These are phyloP conservation scores for Scaptodrosophila lebanonensis DNA, from an alignment of 1,140 invertebrate species.

Conservation along the genomic window DNA sequence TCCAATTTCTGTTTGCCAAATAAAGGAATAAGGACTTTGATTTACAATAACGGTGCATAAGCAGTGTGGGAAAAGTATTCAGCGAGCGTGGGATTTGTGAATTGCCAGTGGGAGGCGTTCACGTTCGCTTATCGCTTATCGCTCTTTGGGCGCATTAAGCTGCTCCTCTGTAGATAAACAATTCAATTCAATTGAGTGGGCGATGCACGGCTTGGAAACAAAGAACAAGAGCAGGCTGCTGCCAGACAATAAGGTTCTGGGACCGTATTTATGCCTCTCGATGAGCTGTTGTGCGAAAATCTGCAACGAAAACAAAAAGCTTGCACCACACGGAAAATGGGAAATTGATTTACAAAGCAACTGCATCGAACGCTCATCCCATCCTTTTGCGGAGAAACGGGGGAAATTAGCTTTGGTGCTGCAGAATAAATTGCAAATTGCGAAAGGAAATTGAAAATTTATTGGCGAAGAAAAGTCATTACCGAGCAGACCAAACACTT, in stretches of 20 bases:
- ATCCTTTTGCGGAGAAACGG: too few relatives aligned
- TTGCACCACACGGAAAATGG: constrained; percentile 11
- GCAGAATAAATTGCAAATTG: constrained; percentile 56
- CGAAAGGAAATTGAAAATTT: constrained; percentile 54
- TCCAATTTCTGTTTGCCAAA: constrained; percentile 35
- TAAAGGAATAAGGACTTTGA: constrained; percentile 8
- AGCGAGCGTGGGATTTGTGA: constrained; percentile 11
- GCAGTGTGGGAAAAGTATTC: constrained; percentile 1
- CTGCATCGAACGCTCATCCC: not conserved
- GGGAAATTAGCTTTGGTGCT: constrained; percentile 44
- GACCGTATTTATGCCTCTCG: constrained; percentile 17
- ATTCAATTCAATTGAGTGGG: too few relatives aligned
- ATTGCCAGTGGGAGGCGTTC: too few relatives aligned
- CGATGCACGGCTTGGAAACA: too few relatives aligned
- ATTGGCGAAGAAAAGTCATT: constrained; percentile 43
- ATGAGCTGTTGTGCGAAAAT: constrained; percentile 27
- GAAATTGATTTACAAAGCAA: constrained; percentile 32
- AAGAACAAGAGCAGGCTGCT: not conserved
- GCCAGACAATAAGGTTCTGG: constrained; percentile 35
- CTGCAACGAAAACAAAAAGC: constrained; percentile 23
- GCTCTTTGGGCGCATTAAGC: too few relatives aligned
- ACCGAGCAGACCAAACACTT: not conserved
- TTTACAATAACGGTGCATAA: constrained; percentile 10
- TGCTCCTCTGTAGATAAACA: too few relatives aligned
- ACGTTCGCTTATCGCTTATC: too few relatives aligned